Conservation (phyloP, 2,888 invertebrate species). For the Acronicta alni region DNA sequence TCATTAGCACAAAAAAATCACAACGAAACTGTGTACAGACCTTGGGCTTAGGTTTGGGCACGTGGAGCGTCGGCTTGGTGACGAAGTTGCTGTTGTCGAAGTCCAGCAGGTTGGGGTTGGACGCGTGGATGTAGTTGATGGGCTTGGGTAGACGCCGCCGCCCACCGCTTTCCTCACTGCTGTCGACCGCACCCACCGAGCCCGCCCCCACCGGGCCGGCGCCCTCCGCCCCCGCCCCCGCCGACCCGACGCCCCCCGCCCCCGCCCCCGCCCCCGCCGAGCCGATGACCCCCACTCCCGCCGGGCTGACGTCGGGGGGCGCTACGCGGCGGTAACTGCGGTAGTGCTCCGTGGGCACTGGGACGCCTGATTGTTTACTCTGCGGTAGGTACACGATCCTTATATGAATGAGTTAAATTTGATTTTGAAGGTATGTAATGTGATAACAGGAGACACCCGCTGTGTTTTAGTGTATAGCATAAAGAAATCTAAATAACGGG, state of each 20-base stretch:
- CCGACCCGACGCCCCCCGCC: slow-evolving; percentile 61
- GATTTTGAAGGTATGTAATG: background rate
- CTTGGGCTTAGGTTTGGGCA: slow-evolving; percentile 69
- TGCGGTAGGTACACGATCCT: slow-evolving; percentile 25
- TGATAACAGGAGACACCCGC: too few species aligned
- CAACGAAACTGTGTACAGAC: slow-evolving; percentile 15
- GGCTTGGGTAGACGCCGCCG: slow-evolving; percentile 78
- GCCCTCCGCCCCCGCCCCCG: slow-evolving; percentile 42
- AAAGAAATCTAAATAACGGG: too few species aligned
- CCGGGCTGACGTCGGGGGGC: slow-evolving; percentile 90
- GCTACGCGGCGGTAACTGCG: slow-evolving; percentile 90
- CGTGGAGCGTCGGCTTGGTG: slow-evolving; percentile 69
- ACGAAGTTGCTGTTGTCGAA: slow-evolving; percentile 88
- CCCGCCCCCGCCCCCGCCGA: slow-evolving; percentile 34
- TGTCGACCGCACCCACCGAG: slow-evolving; percentile 66
- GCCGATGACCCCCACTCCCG: slow-evolving; percentile 66
- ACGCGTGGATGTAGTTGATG: slow-evolving; percentile 91
- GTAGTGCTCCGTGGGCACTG: slow-evolving; percentile 94
- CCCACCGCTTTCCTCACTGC: slow-evolving; percentile 38
- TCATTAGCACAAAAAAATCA: too few species aligned
- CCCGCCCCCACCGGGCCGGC: slow-evolving; percentile 72
- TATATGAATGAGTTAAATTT: background rate
- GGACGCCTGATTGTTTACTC: slow-evolving; percentile 84
- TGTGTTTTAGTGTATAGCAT: too few species aligned
- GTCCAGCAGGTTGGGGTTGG: slow-evolving; percentile 91